Conservation (phyloP, 2,113 vertebrate species). For the Raja brachyura region DNA sequence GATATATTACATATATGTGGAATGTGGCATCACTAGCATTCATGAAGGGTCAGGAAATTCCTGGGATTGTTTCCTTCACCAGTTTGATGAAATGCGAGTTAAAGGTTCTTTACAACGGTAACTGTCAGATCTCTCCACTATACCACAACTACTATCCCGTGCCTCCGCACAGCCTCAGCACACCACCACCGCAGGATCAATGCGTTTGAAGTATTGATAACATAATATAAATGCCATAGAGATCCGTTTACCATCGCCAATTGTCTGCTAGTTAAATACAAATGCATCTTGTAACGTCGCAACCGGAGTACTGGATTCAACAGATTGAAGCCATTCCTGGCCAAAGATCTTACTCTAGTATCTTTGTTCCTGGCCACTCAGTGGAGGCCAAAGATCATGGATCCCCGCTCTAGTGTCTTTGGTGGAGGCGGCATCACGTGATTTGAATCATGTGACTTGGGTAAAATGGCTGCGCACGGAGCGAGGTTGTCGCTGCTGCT, state of each 20-base stretch:
- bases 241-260: not conserved
- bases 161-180: too few species aligned
- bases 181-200: too few species aligned
- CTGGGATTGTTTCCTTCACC: constrained; percentile 71
- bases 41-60: constrained; percentile 52
- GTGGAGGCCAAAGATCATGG: too few species aligned
- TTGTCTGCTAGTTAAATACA: not conserved
- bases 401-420: not conserved
- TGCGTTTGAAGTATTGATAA: too few species aligned
- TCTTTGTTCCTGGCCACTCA: too few species aligned
- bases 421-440: not conserved
- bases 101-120: constrained; percentile 75
- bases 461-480: constrained; percentile 51
- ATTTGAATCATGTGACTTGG: constrained; percentile 10
- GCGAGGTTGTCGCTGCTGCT: constrained; percentile 50
- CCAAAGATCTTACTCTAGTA: not conserved
- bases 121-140: constrained; percentile 56
- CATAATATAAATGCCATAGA: too few species aligned
- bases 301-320: not conserved
- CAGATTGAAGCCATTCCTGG: not conserved
- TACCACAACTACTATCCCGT: too few species aligned
- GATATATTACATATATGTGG: too few species aligned
- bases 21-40: too few species aligned
- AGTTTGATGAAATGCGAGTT: constrained; percentile 85
- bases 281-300: not conserved